A percentile compares a stretch with the other conserved stretches of the same genome.
phyloP scores from a whole-genome alignment of 2,113 vertebrate genomes.

The Antigone vipio region DNA sequence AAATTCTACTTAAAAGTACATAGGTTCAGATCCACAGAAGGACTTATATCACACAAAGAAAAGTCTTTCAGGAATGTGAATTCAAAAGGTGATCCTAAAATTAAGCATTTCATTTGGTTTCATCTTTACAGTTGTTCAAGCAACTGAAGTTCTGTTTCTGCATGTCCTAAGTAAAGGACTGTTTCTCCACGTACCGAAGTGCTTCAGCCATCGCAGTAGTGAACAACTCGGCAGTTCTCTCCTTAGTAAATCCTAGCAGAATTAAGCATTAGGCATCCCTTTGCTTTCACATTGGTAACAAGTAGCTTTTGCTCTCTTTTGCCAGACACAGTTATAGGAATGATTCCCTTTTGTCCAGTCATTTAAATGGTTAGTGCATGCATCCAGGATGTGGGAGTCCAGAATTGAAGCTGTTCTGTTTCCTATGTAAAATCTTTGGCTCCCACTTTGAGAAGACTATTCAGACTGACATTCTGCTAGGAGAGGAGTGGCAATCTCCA shows the following conservation, averaged over 20 bases:
- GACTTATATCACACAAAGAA: not conserved
- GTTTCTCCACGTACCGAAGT: not conserved
- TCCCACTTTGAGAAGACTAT: not conserved
- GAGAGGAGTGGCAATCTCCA: not conserved
- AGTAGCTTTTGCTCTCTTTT: not conserved
- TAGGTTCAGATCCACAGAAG: not conserved
- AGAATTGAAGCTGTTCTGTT: not conserved
- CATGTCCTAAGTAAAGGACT: not conserved
- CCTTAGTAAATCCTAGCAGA: not conserved
- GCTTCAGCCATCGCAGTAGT: not conserved
- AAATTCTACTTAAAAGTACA: not conserved
- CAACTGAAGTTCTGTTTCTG: not conserved
- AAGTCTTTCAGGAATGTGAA: not conserved
- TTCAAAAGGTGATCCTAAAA: not conserved
- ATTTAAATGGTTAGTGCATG: not conserved
- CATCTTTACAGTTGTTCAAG: not conserved
- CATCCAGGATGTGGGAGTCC: not conserved
- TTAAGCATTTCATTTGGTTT: not conserved
- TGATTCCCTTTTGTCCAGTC: not conserved
- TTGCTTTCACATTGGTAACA: not conserved
- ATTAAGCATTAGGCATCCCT: not conserved
- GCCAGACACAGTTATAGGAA: not conserved
- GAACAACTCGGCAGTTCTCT: not conserved
- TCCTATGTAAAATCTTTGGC: not conserved
- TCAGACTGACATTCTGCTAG: not conserved